Conservation (phyloP, 2,113 vertebrate species). For the Morone chrysops region DNA sequence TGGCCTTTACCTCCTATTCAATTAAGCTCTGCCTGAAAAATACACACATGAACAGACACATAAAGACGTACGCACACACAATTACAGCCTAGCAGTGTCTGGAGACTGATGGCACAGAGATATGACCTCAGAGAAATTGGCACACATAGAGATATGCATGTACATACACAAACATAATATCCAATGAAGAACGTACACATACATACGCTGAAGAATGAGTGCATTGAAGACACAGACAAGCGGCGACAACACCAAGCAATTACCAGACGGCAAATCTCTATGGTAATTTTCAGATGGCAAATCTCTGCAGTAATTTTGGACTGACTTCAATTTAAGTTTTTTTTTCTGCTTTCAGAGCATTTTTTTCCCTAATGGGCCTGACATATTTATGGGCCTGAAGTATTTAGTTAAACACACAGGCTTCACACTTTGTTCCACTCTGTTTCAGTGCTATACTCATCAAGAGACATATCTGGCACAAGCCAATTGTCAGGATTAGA, state of each 20-base stretch:
- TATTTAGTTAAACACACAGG: slow-evolving; percentile 62
- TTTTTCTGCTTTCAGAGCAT: slow-evolving; percentile 16
- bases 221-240: not conserved
- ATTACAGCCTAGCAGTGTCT: slow-evolving; percentile 39
- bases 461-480: slow-evolving; percentile 52
- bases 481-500: slow-evolving; percentile 54
- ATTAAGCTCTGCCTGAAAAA: slow-evolving; percentile 61
- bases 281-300: slow-evolving; percentile 69
- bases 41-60: slow-evolving; percentile 13
- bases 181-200: not conserved
- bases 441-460: slow-evolving; percentile 5
- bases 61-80: slow-evolving; percentile 11
- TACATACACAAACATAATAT: not conserved
- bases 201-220: not conserved
- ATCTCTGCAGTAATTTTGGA: slow-evolving; percentile 75
- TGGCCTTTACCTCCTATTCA: slow-evolving; percentile 73
- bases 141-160: not conserved
- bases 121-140: slow-evolving; percentile 41
- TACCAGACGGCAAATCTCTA: slow-evolving; percentile 65
- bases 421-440: slow-evolving; percentile 20
- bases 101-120: slow-evolving; percentile 40
- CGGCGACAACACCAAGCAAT: slow-evolving; percentile 69
- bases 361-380: slow-evolving; percentile 31
- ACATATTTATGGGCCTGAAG: slow-evolving; percentile 34
- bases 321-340: slow-evolving; percentile 68